phyloP scores from a whole-genome alignment of 2,113 vertebrate genomes.

The Cranoglanis bouderius region DNA sequence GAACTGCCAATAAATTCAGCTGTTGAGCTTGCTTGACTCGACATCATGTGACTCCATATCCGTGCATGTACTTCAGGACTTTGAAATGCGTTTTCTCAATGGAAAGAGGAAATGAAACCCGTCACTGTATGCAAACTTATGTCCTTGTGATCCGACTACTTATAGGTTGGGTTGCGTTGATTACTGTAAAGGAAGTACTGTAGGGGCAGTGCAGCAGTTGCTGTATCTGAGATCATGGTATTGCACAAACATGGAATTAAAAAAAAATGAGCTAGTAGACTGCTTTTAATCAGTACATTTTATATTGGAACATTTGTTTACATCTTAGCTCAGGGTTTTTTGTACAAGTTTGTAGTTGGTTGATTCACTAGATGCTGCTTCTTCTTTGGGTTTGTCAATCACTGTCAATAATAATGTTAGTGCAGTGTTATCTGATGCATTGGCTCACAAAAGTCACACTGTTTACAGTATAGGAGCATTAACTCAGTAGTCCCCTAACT shows the following conservation, averaged over 20 bases:
- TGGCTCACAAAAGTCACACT: background rate
- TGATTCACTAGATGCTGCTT: slow-evolving; percentile 2
- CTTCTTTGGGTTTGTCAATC: background rate
- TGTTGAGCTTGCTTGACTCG: background rate
- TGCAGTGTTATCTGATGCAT: background rate
- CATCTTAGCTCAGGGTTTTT: slow-evolving; percentile 29
- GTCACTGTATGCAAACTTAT: background rate
- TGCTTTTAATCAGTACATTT: background rate
- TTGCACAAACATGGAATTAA: background rate
- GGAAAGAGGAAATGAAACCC: slow-evolving; percentile 30
- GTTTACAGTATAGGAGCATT: slow-evolving; percentile 25
- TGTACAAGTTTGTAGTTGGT: background rate
- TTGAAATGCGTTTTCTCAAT: background rate
- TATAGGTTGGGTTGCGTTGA: background rate
- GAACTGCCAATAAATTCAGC: background rate
- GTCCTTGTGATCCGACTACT: background rate
- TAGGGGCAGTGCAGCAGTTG: background rate
- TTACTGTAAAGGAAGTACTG: slow-evolving; percentile 29
- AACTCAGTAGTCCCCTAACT: background rate
- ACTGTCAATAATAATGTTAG: background rate
- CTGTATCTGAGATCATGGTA: background rate
- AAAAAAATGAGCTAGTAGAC: background rate
- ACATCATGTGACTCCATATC: background rate
- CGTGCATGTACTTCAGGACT: background rate
- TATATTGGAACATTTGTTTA: slow-evolving; percentile 21